phyloP scores from a whole-genome alignment of 1,140 invertebrate genomes.

The Akabosia matsudoensis region DNA sequence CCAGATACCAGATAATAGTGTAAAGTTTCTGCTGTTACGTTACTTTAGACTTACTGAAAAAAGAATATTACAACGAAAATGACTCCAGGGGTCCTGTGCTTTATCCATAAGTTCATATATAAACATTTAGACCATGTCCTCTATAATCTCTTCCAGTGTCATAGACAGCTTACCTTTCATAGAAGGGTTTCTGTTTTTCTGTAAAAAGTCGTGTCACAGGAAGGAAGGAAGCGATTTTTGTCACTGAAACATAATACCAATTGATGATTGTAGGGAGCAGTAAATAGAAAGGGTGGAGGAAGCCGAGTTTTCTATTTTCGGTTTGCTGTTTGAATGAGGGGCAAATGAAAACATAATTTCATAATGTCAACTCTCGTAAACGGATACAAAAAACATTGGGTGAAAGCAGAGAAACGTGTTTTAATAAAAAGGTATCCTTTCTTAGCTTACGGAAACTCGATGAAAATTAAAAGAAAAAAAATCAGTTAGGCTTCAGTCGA shows the following conservation, averaged over 20 bases:
- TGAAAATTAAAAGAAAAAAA: no score
- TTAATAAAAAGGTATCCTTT: no score
- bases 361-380: slow-evolving; percentile 23
- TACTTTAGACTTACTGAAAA: no score
- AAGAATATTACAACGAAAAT: not conserved
- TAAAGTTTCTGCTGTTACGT: no score
- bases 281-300: not conserved
- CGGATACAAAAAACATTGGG: no score
- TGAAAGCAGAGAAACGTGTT: no score
- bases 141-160: not conserved
- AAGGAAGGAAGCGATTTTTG: slow-evolving; percentile 20
- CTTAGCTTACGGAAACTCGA: no score
- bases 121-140: no score
- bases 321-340: not conserved
- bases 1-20: no score
- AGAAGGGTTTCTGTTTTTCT: not conserved
- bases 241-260: slow-evolving; percentile 23
- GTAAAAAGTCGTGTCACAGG: slow-evolving; percentile 13
- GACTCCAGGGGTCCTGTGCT: slow-evolving; percentile 11
- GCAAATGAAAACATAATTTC: not conserved
- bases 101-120: not conserved
- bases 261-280: slow-evolving; percentile 15
- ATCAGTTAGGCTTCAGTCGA: no score
- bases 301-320: no score
- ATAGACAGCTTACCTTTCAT: not conserved